Evolutionary conservation across 2,797 vertebrate species (phyloP).

Genomic region (Sardinella longiceps): DNA sequence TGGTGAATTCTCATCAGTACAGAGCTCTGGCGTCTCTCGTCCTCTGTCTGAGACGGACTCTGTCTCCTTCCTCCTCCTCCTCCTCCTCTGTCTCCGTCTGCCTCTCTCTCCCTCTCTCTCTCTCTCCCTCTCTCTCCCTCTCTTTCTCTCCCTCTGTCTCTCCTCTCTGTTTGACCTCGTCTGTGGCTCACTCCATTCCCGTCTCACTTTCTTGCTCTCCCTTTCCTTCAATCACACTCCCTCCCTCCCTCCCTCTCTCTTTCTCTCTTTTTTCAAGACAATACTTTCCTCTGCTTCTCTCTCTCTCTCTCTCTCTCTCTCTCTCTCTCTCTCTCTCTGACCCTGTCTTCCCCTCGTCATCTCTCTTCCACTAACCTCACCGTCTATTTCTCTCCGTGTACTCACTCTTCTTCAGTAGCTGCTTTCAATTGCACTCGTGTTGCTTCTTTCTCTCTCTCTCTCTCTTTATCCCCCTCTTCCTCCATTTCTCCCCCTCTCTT

Average conservation of each 20-base stretch:
- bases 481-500: too few species aligned
- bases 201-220: not conserved
- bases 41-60: conserved; percentile 1
- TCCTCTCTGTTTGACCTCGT: too few species aligned
- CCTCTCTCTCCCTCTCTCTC: not conserved
- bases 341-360: not conserved
- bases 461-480: too few species aligned
- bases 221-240: too few species aligned
- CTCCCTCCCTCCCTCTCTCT: not conserved
- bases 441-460: not conserved
- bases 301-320: too few species aligned
- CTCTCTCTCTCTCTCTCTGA: too few species aligned
- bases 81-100: too few species aligned
- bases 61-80: not conserved
- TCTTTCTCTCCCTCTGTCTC: not conserved
- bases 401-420: not conserved
- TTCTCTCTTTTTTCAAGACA: too few species aligned
- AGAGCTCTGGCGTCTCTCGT: not conserved
- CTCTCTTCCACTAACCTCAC: not conserved
- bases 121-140: too few species aligned
- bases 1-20: not conserved
- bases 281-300: too few species aligned
- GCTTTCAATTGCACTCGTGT: not conserved
- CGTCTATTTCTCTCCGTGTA: not conserved
- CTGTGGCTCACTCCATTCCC: too few species aligned